Conservation (phyloP, 2,888 invertebrate species). For the Rhingia campestris region DNA sequence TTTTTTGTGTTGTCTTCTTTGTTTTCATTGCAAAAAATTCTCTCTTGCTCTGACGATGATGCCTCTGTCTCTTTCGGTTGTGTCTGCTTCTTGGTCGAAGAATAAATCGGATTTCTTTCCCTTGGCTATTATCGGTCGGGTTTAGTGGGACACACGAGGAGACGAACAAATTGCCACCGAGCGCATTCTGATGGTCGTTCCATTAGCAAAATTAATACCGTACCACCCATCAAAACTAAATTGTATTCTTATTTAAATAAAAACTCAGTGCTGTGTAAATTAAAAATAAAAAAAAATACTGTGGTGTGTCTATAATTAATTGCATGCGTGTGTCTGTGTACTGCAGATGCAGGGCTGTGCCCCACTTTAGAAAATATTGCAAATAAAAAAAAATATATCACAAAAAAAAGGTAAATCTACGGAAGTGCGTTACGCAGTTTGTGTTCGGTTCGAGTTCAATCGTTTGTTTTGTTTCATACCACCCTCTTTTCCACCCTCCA, state of each 20-base stretch:
- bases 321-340: slow-evolving; percentile 21
- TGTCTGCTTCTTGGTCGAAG: slow-evolving; percentile 41
- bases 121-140: slow-evolving; percentile 64
- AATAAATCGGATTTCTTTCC: slow-evolving; percentile 67
- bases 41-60: slow-evolving; percentile 23
- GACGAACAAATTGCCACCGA: slow-evolving; percentile 41
- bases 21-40: slow-evolving; percentile 30
- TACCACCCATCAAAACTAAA: slow-evolving; percentile 17
- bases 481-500: not conserved
- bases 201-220: slow-evolving; percentile 14
- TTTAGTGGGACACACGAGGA: slow-evolving; percentile 68
- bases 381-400: not conserved
- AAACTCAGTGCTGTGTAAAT: not conserved
- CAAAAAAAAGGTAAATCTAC: slow-evolving; percentile 12
- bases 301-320: slow-evolving; percentile 41
- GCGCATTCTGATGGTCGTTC: slow-evolving; percentile 53
- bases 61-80: slow-evolving; percentile 35
- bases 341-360: slow-evolving; percentile 56
- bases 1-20: slow-evolving; percentile 10
- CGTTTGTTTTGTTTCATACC: slow-evolving; percentile 20
- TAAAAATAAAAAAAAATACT: not conserved
- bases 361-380: slow-evolving; percentile 58
- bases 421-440: slow-evolving; percentile 30
- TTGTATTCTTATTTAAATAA: slow-evolving; percentile 6
- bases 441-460: slow-evolving; percentile 10